Evolutionary conservation across 2,797 vertebrate genomes (phyloP).

Genomic region (Rhinogobio ventralis): DNA sequence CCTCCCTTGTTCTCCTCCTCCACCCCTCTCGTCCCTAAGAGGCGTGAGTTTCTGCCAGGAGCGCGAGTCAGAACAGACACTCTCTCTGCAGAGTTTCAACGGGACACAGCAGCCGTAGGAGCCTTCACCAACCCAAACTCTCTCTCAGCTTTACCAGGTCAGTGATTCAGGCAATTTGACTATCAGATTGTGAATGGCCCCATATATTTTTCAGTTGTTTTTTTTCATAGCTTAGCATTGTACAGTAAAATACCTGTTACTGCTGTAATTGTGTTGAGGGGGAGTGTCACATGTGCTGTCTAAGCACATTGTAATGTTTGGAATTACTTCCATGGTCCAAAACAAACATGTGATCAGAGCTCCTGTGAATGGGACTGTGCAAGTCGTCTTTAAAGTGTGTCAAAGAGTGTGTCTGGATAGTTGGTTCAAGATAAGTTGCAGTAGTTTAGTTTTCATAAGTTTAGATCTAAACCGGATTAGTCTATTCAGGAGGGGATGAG

Average conservation of each 20-base stretch:
- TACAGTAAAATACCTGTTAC: background rate
- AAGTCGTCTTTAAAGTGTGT: background rate
- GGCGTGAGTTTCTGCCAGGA: constrained; percentile 72
- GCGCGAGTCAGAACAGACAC: constrained; percentile 61
- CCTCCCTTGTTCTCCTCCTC: constrained; percentile 37
- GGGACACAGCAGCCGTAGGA: constrained; percentile 61
- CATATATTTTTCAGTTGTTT: background rate
- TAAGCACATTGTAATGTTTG: constrained; percentile 33
- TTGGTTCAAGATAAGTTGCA: background rate
- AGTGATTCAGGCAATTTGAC: background rate
- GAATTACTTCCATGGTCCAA: constrained; percentile 6
- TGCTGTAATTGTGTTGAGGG: constrained; percentile 12
- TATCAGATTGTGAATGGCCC: background rate
- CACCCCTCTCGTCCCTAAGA: constrained; percentile 65
- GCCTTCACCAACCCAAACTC: constrained; percentile 54
- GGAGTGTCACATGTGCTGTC: constrained; percentile 42
- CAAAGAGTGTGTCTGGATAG: background rate
- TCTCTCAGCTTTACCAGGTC: constrained; percentile 51
- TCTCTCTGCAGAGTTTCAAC: constrained; percentile 62
- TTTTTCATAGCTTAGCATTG: background rate
- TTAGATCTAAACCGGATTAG: constrained; percentile 2
- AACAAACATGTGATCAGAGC: background rate
- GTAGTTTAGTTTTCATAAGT: too few species aligned
- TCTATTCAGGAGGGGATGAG: background rate
- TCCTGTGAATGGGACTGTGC: background rate